A percentile compares a stretch with the other conserved stretches of the same genome.
These are phyloP conservation scores for Osmoderma eremita DNA, from an alignment of 2,888 invertebrate genomes.

Conservation along the genomic window DNA sequence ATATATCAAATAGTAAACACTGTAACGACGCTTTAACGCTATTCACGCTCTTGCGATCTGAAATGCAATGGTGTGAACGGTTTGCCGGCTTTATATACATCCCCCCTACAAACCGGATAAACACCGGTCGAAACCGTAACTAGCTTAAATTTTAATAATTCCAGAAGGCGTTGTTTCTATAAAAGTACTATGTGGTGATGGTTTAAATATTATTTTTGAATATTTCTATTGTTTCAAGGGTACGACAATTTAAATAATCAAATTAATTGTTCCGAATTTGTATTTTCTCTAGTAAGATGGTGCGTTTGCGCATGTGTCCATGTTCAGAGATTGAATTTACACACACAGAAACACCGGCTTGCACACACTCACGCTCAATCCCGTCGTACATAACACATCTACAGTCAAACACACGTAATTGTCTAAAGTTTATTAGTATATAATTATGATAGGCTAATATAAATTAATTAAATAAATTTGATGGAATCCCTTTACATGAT, in stretches of 20 bases:
- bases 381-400: too few relatives aligned
- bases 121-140: constrained; percentile 10
- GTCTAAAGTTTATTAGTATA: too few relatives aligned
- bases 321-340: background rate
- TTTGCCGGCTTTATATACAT: constrained; percentile 52
- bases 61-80: constrained; percentile 54
- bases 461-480: too few relatives aligned
- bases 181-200: constrained; percentile 16
- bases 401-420: too few relatives aligned
- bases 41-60: constrained; percentile 50
- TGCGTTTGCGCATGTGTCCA: constrained; percentile 6
- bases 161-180: constrained; percentile 27
- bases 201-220: constrained; percentile 20
- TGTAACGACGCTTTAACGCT: constrained; percentile 45
- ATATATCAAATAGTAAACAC: constrained; percentile 56
- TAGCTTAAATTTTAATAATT: constrained; percentile 25
- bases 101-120: constrained; percentile 53
- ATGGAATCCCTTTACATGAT: too few relatives aligned
- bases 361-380: too few relatives aligned
- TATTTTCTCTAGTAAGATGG: constrained; percentile 9
- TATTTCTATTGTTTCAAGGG: constrained; percentile 24
- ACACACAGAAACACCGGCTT: background rate
- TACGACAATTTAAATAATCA: constrained; percentile 20
- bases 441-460: too few relatives aligned
- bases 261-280: constrained; percentile 7